phyloP scores from a whole-genome alignment of 2,888 invertebrate species.

The Lepidocyrtoides sp. region DNA sequence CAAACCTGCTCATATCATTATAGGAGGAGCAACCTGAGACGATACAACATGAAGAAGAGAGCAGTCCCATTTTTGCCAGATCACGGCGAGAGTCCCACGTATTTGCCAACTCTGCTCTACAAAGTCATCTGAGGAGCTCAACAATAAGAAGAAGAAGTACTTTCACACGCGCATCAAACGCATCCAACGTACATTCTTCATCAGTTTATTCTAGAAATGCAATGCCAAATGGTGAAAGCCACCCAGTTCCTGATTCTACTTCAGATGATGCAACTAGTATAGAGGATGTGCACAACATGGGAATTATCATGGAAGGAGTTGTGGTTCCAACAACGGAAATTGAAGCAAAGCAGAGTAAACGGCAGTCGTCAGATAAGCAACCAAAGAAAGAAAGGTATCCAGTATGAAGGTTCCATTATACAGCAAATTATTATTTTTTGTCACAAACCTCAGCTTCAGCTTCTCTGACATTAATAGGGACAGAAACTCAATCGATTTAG shows the following conservation, averaged over 20 bases:
- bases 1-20: not conserved
- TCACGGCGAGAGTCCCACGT: conserved; percentile 47
- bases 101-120: conserved; percentile 53
- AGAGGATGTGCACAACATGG: conserved; percentile 34
- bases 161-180: not conserved
- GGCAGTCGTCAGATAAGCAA: too few relatives aligned
- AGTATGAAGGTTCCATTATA: too few relatives aligned
- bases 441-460: too few relatives aligned
- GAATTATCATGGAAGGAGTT: conserved; percentile 53
- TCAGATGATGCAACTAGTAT: not conserved
- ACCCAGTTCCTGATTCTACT: not conserved
- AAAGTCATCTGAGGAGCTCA: not conserved
- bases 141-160: conserved; percentile 12
- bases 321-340: too few relatives aligned
- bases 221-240: not conserved
- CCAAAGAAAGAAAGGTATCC: too few relatives aligned
- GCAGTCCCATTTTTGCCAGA: not conserved
- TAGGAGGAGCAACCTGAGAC: conserved; percentile 67
- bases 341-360: too few relatives aligned
- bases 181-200: not conserved
- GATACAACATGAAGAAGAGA: not conserved
- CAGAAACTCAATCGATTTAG: too few relatives aligned
- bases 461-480: too few relatives aligned
- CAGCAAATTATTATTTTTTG: too few relatives aligned
- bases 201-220: not conserved